A percentile compares a stretch with the other conserved stretches of the same genome.
These are phyloP conservation scores for Sminthurinus signatus DNA, from an alignment of 1,140 invertebrate genomes.

Conservation along the genomic window DNA sequence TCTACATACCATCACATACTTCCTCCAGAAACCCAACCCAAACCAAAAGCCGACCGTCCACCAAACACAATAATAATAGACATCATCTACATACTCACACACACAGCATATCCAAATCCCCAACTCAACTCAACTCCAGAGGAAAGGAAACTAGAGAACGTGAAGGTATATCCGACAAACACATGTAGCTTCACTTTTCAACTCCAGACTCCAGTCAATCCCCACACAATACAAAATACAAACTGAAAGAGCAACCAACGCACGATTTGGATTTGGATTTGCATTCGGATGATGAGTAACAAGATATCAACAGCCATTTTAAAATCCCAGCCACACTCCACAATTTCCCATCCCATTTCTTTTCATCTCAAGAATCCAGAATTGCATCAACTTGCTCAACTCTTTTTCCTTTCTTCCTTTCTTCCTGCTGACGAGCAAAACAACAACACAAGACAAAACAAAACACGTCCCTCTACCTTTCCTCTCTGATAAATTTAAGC, in stretches of 20 bases:
- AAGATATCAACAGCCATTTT: conserved; percentile 20
- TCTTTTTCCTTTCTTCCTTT: no score
- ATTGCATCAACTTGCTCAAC: conserved; percentile 19
- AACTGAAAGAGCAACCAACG: neutral
- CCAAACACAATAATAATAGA: neutral
- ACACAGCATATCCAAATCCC: neutral
- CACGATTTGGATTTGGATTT: conserved; percentile 34
- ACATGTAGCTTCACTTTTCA: no score
- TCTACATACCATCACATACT: neutral
- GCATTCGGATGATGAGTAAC: conserved; percentile 33
- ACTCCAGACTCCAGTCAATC: no score
- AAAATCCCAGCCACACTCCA: conserved; percentile 30
- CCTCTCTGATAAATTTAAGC: no score
- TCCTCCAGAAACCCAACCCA: neutral
- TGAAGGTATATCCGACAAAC: no score
- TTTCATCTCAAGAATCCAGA: conserved; percentile 25
- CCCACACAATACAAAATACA: no score
- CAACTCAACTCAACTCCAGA: no score
- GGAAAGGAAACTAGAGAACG: no score
- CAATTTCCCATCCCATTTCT: conserved; percentile 34
- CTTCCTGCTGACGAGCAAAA: conserved; percentile 18
- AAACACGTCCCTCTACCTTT: no score
- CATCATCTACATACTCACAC: no score
- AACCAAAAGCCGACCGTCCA: neutral
- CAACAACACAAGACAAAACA: conserved; percentile 6